Evolutionary conservation across 2,113 vertebrate genomes (phyloP), one percentile per base, ranked within the genome.

Genomic region (Emydura subglobosa): DNA sequence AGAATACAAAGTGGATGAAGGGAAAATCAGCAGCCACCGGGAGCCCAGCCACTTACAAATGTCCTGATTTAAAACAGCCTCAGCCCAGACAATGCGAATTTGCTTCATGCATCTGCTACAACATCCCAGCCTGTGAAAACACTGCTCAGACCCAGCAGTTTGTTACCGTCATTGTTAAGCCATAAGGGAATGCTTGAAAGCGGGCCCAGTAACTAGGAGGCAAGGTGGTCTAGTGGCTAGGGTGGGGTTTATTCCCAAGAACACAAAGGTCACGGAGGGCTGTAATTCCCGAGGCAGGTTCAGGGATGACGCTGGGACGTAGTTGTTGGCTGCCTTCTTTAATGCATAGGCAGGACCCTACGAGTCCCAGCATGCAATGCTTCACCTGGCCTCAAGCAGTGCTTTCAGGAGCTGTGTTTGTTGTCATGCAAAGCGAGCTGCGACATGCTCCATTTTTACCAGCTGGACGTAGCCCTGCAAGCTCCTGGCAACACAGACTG

Each of bases 1-100:
- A 95, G 93, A 96, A 97, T 91, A 92, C 88, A 89, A 94, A 97
- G 91, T 95, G 96, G 95, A 83, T 90, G 96, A 87, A 81, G 85
- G 93, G 90, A 95, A 83, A 83, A 12, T 55, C 91, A 53, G 93
- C 53, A 65, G 90, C 86, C 79, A 25, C 72, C 85, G 47, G 0
- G 79, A 83, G 94, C 85, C 88, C 86, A 1, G 6, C 91, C 92
- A 72, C 95, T 95, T 6, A 3, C 92, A 86, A 3, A 49, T 51
- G 94, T 59, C 93, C 91, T 85, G 82, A 4, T 88, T 27, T 53
- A 88, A 31, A 83, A 85, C 92, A 1, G 10, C 85, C 79, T 72
- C 91, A 47, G 79, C 0, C 0, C 57, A 94, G 54, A 93, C 96
- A 86, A 92, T 53, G 76, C 0, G 1, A 76, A 2, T 4, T 42